Conservation (phyloP, 2,113 vertebrate genomes). For the Calyptommatus sinebrachiatus region DNA sequence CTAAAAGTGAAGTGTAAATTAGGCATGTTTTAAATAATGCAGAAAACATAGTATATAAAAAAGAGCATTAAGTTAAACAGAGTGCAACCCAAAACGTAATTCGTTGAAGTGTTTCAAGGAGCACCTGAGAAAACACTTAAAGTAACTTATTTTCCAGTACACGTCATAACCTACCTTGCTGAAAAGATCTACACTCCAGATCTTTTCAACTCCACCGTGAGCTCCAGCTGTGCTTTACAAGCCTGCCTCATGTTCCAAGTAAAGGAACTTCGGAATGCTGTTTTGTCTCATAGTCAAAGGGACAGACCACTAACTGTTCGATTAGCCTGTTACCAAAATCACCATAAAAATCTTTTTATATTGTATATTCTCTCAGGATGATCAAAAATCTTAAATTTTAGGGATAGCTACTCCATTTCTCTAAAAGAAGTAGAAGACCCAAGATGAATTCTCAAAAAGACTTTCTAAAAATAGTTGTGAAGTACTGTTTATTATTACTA, state of each 20-base stretch:
- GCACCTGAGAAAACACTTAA: background rate
- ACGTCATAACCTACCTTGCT: background rate
- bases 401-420: background rate
- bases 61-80: background rate
- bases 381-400: background rate
- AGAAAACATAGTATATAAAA: background rate
- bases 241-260: background rate
- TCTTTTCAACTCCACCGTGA: background rate
- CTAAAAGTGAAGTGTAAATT: background rate
- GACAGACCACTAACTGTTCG: background rate
- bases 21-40: background rate
- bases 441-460: background rate
- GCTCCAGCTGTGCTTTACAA: background rate
- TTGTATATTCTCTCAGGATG: background rate
- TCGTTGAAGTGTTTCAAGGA: background rate
- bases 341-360: background rate
- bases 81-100: background rate
- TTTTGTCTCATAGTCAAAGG: background rate
- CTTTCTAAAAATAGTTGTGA: background rate
- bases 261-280: background rate
- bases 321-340: background rate
- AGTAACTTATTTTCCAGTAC: background rate
- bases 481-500: background rate
- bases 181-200: constrained; percentile 1
- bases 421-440: background rate